Conservation (phyloP, 1,140 invertebrate genomes). For the Nixonia krombeini region DNA sequence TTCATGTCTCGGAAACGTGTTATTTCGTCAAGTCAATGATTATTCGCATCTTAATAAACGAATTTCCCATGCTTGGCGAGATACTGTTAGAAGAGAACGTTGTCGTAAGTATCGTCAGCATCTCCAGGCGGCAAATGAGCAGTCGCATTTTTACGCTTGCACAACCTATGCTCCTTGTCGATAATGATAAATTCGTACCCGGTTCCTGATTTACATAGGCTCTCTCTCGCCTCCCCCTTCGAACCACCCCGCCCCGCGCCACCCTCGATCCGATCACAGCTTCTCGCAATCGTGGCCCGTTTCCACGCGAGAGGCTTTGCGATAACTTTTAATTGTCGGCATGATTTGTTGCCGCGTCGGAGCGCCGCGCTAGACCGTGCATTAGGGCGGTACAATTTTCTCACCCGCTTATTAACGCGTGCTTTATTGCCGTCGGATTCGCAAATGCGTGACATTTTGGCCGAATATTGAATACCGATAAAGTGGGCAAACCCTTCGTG, state of each 20-base stretch:
- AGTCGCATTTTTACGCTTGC: not conserved
- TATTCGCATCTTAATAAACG: too few species aligned
- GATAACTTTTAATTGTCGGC: slow-evolving; percentile 43
- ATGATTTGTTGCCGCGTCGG: slow-evolving; percentile 42
- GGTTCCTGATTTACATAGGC: slow-evolving; percentile 31
- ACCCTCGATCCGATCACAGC: not conserved
- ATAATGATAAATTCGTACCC: slow-evolving; percentile 30
- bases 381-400: slow-evolving; percentile 54
- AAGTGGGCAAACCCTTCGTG: slow-evolving; percentile 6
- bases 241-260: not conserved
- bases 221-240: slow-evolving; percentile 5
- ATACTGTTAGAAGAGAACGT: not conserved
- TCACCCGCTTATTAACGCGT: slow-evolving; percentile 51
- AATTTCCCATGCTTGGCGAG: too few species aligned
- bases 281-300: not conserved
- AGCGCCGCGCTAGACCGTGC: slow-evolving; percentile 26
- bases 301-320: slow-evolving; percentile 10
- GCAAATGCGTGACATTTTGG: slow-evolving; percentile 34
- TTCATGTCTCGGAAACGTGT: not conserved
- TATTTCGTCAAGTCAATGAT: too few species aligned
- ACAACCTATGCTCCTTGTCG: slow-evolving; percentile 8
- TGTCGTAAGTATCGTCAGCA: not conserved
- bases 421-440: slow-evolving; percentile 48
- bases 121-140: not conserved
- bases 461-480: slow-evolving; percentile 55